phyloP scores from a whole-genome alignment of 2,797 vertebrate species.

The Phoxinus dragarum region DNA sequence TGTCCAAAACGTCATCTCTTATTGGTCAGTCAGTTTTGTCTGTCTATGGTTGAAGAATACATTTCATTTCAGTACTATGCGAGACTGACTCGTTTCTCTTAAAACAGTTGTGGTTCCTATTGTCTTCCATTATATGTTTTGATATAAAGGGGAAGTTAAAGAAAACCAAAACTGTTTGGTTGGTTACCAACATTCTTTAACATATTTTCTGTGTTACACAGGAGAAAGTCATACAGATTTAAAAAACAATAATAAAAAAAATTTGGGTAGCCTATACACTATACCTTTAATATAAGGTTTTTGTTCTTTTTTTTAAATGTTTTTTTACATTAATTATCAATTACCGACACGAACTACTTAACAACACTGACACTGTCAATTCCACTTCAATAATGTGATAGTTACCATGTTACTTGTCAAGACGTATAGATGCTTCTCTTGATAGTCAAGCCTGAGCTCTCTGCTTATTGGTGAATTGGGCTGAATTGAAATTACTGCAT shows the following conservation, averaged over 20 bases:
- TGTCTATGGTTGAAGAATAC: background rate
- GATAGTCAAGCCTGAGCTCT: slow-evolving; percentile 90
- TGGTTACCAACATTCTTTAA: background rate
- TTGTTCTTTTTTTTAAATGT: background rate
- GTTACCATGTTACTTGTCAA: slow-evolving; percentile 90
- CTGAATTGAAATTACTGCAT: slow-evolving; percentile 83
- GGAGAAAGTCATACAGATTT: background rate
- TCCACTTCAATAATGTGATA: background rate
- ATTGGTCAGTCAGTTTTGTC: background rate
- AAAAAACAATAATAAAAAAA: background rate
- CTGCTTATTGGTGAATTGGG: slow-evolving; percentile 83
- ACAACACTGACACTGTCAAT: background rate
- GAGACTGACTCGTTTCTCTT: background rate
- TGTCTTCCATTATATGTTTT: background rate
- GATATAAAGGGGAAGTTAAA: background rate
- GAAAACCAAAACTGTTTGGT: background rate
- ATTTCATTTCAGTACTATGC: background rate
- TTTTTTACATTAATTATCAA: slow-evolving; percentile 33
- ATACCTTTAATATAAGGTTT: no score
- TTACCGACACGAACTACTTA: background rate
- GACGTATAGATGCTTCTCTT: slow-evolving; percentile 89
- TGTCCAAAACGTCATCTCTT: background rate
- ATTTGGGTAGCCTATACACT: background rate
- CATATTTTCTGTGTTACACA: background rate
- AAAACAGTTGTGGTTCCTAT: background rate